phyloP scores from a whole-genome alignment of 1,140 invertebrate species.

The Drosophila lowei region DNA sequence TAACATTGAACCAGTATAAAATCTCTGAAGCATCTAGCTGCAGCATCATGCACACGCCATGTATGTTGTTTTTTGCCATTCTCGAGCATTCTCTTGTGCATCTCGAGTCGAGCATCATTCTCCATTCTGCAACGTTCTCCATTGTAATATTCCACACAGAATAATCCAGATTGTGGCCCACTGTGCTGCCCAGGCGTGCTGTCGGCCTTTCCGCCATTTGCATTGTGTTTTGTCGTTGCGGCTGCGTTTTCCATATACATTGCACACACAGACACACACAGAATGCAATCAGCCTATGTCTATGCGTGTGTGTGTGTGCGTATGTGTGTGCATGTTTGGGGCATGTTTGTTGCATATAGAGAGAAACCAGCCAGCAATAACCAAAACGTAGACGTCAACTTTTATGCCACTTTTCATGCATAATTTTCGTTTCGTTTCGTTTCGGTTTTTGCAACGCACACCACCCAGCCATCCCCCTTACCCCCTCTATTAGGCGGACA shows the following conservation, averaged over 20 bases:
- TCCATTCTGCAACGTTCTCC: no score
- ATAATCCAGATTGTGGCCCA: not conserved
- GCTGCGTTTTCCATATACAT: conserved; percentile 26
- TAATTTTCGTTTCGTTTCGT: conserved; percentile 55
- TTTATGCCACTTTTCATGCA: conserved; percentile 70
- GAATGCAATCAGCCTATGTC: conserved; percentile 31
- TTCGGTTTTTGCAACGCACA: conserved; percentile 24
- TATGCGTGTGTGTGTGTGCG: conserved; percentile 4
- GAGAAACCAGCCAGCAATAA: conserved; percentile 1
- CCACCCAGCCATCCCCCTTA: not conserved
- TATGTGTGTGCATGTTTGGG: conserved; percentile 21
- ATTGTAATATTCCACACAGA: not conserved
- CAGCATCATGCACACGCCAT: no score
- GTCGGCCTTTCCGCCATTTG: no score
- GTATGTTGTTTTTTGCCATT: no score
- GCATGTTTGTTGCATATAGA: conserved; percentile 41
- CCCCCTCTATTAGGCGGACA: not conserved
- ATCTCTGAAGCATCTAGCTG: no score
- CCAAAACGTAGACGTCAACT: conserved; percentile 27
- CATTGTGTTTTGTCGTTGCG: conserved; percentile 1
- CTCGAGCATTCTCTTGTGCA: no score
- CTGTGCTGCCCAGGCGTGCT: conserved; percentile 1
- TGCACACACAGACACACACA: conserved; percentile 1
- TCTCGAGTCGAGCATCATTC: no score
- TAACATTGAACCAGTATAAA: no score